A percentile compares a stretch with the other conserved stretches of the same genome.
These are phyloP conservation scores for Enteromius anoplus DNA, from an alignment of 2,797 vertebrate species.

Conservation along the genomic window DNA sequence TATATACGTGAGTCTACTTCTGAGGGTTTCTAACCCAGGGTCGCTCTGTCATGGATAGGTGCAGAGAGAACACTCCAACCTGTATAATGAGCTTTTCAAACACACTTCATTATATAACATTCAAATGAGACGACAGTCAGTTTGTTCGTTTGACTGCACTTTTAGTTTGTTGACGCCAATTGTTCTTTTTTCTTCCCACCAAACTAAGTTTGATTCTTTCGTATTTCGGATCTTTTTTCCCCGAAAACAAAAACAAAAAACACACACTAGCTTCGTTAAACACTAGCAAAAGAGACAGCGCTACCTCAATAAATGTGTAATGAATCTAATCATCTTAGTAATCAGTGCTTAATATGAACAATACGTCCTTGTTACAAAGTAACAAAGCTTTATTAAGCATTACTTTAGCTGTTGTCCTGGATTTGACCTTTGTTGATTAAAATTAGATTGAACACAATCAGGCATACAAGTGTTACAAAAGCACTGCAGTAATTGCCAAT, in stretches of 20 bases:
- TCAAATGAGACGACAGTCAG: conserved; percentile 27
- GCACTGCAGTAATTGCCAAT: conserved; percentile 47
- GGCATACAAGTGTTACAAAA: conserved; percentile 55
- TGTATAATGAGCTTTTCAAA: conserved; percentile 56
- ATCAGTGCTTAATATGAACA: conserved; percentile 62
- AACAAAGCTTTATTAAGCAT: conserved; percentile 63
- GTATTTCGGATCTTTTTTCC: background rate
- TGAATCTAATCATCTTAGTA: conserved; percentile 59
- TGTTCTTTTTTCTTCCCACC: background rate
- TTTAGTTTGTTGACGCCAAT: background rate
- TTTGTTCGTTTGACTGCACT: conserved; percentile 7
- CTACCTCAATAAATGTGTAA: conserved; percentile 62
- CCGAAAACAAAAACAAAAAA: background rate
- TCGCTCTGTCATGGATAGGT: conserved; percentile 45
- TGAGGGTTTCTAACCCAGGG: conserved; percentile 33
- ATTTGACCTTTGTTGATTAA: conserved; percentile 60
- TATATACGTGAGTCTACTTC: conserved; percentile 34
- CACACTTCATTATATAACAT: conserved; percentile 52
- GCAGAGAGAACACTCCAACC: conserved; percentile 48
- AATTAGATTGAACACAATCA: conserved; percentile 59
- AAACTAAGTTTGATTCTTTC: background rate
- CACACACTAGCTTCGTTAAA: conserved; percentile 19
- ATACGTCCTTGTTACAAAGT: conserved; percentile 59
- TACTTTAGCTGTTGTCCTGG: conserved; percentile 56
- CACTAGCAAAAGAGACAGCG: conserved; percentile 50